Conservation (phyloP, 2,113 vertebrate genomes). For the Elaphurus davidianus region DNA sequence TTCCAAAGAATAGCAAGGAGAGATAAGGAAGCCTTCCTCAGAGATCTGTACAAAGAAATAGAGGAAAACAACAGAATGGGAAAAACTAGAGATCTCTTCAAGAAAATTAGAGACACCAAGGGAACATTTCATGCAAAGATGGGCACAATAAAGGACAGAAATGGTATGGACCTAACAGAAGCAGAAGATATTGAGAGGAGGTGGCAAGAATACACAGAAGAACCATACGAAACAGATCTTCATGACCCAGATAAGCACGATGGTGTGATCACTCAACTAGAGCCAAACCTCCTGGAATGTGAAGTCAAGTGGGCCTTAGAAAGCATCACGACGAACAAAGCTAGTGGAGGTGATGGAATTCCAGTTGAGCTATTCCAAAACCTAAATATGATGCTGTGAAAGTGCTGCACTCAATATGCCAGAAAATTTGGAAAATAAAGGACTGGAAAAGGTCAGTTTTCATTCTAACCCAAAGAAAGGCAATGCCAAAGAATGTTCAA, state of each 20-base stretch:
- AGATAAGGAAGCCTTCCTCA: not conserved
- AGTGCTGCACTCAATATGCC: not conserved
- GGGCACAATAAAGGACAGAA: not conserved
- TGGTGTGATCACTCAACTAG: not conserved
- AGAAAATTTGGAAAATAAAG: not conserved
- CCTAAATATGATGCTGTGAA: not conserved
- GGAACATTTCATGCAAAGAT: not conserved
- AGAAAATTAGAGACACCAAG: not conserved
- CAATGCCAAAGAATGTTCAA: not conserved
- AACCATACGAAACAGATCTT: not conserved
- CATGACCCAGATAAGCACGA: not conserved
- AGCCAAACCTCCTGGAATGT: not conserved
- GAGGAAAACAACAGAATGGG: not conserved
- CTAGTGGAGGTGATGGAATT: not conserved
- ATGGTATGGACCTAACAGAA: not conserved
- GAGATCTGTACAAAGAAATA: not conserved
- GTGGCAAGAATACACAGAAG: not conserved
- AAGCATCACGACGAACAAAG: not conserved
- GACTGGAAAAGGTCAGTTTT: not conserved
- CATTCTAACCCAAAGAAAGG: not conserved
- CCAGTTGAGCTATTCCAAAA: not conserved
- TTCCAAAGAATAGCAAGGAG: not conserved
- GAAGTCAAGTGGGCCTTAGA: not conserved
- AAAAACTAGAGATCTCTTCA: not conserved
- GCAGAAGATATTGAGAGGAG: not conserved